Evolutionary conservation across 2,113 vertebrate species (phyloP).

Genomic region (Tachuris rubrigastra): DNA sequence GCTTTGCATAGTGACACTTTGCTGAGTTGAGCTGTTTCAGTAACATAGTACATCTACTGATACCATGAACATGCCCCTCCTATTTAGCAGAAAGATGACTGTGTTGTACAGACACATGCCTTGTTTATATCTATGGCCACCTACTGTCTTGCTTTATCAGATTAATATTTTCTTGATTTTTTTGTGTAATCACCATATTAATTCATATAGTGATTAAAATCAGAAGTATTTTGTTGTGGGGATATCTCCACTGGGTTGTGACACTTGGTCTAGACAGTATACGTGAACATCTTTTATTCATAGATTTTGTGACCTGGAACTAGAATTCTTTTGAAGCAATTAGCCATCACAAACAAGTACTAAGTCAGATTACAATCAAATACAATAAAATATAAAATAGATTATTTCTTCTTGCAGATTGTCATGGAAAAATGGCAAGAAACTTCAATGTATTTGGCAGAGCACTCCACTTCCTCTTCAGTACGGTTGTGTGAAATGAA

Average conservation of each 20-base stretch:
- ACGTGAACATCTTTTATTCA: background rate
- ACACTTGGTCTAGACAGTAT: background rate
- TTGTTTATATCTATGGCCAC: background rate
- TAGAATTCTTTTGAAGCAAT: constrained; percentile 9
- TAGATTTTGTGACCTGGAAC: constrained; percentile 12
- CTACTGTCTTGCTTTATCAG: background rate
- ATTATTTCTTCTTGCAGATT: background rate
- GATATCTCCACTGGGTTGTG: background rate
- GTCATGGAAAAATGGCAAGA: background rate
- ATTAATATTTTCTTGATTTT: constrained; percentile 1
- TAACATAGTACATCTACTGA: background rate
- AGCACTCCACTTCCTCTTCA: background rate
- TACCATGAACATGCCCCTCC: background rate
- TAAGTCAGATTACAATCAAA: background rate
- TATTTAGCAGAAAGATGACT: background rate
- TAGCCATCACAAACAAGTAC: background rate
- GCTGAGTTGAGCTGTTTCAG: background rate
- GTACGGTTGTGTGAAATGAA: background rate
- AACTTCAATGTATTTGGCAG: background rate
- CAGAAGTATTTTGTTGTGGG: background rate
- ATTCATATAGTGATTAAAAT: background rate
- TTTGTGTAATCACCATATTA: background rate
- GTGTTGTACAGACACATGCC: background rate
- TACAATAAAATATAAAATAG: background rate
- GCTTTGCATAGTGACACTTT: background rate